phyloP scores from a whole-genome alignment of 2,888 invertebrate genomes.

The Lycocerus yunnanus region DNA sequence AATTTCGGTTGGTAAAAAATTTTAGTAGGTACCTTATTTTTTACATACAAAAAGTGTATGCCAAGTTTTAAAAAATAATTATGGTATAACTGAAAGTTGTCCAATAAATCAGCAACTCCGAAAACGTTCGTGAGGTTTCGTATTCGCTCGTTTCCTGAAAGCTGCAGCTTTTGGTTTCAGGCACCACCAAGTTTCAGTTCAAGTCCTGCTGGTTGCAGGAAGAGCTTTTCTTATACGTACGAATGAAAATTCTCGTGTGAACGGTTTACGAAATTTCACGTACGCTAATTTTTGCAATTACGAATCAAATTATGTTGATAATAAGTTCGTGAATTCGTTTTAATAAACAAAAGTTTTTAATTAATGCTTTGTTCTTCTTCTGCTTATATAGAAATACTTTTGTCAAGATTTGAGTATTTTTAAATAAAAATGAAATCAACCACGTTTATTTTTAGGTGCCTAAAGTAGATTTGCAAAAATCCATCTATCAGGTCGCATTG shows the following conservation, averaged over 20 bases:
- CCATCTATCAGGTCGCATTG: not conserved
- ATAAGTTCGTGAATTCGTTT: not conserved
- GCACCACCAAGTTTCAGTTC: conserved; percentile 21
- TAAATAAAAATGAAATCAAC: not conserved
- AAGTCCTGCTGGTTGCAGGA: conserved; percentile 25
- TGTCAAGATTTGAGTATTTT: not conserved
- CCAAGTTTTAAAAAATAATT: conserved; percentile 33
- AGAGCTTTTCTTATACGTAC: conserved; percentile 11
- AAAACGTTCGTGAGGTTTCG: conserved; percentile 30
- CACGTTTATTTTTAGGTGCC: not conserved
- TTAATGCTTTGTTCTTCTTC: not conserved
- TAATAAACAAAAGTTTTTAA: not conserved
- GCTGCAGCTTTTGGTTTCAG: conserved; percentile 36
- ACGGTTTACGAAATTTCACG: not conserved
- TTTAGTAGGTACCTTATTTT: not conserved
- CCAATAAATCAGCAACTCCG: conserved; percentile 27
- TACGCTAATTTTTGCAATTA: not conserved
- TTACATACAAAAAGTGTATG: conserved; percentile 11
- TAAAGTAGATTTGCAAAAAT: not conserved
- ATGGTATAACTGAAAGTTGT: conserved; percentile 33
- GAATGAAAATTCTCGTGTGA: not conserved
- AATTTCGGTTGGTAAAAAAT: not conserved
- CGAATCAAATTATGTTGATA: not conserved
- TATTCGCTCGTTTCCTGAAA: conserved; percentile 32
- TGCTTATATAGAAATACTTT: not conserved